phyloP scores from a whole-genome alignment of 2,113 vertebrate species.

The Ameiurus melas region DNA sequence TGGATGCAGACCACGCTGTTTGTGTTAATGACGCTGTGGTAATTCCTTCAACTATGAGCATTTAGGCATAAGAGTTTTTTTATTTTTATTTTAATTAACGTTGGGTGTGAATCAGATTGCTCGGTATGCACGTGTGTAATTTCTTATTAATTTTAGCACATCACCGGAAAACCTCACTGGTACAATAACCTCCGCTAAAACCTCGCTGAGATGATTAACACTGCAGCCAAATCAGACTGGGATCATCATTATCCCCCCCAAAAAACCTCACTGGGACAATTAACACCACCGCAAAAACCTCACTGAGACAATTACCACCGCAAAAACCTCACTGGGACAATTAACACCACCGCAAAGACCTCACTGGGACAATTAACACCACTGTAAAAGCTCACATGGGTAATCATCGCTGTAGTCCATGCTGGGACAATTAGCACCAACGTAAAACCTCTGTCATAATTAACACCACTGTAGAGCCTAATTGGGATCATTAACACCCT shows the following conservation, averaged over 20 bases:
- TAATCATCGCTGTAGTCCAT: no score
- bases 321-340: constrained; percentile 79
- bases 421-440: constrained; percentile 63
- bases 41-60: not conserved
- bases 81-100: not conserved
- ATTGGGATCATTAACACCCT: not conserved
- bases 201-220: not conserved
- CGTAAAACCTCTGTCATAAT: constrained; percentile 62
- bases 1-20: not conserved
- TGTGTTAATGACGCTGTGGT: not conserved
- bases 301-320: no score
- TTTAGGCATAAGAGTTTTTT: not conserved
- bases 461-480: not conserved
- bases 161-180: not conserved
- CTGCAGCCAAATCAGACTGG: not conserved
- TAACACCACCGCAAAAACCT: constrained; percentile 58
- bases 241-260: not conserved
- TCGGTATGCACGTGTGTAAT: not conserved
- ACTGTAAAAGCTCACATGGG: not conserved
- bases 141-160: constrained; percentile 5
- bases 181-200: not conserved
- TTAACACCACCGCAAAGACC: constrained; percentile 76
- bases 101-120: not conserved
- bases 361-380: not conserved
- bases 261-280: not conserved